Evolutionary conservation across 1,140 invertebrate genomes (phyloP), one percentile per base, ranked within the genome.

Genomic region (Pseudoatta argentina): DNA sequence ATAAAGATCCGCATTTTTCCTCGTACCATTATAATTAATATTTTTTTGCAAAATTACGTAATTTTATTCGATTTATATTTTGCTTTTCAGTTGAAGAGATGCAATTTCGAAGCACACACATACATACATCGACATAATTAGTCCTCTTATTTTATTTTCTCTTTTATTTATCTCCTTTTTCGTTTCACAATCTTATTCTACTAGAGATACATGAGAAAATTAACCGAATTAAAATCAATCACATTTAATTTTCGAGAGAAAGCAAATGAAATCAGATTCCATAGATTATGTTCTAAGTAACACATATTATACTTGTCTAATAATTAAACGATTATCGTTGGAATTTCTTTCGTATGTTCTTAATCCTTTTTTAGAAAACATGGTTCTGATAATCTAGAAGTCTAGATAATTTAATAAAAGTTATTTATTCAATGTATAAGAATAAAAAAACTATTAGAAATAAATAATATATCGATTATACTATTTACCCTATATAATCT

Each of bases 1-100:
- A 34, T 10, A 27, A 81, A 81, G 18, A 72, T 59, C 3, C 24
- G 14, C 53, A 66, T 79, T 79, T 72, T 57, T 39, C 6, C n/a
- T 5, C 59, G 16, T 18, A 14, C 30, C 18, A 21, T 21, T 57
- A 57, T 8, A 21, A n/a, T 21, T 59, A 44, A 0, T 72, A 57
- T 16, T n/a, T 14, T 24, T 61, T 61, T 76, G 24, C 21, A 34
- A 30, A 59, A 59, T 61, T 59, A 34, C 16, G 39, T 39, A 57
- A 76, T 24, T 39, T 44, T 24, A 44, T 59, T n/a, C 10, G 14
- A 61, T 27, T 76, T 61, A 44, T 44, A 48, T 21, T 85, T 59
- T 16, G 63, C 76, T 69, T 77, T 64, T 64, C 27, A 7, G 6
- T 44, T 53, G 4, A 18, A 30, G 0, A 4, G 6, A 57, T 5